Conservation (phyloP, 2,888 invertebrate species). For the Plusia festucae region DNA sequence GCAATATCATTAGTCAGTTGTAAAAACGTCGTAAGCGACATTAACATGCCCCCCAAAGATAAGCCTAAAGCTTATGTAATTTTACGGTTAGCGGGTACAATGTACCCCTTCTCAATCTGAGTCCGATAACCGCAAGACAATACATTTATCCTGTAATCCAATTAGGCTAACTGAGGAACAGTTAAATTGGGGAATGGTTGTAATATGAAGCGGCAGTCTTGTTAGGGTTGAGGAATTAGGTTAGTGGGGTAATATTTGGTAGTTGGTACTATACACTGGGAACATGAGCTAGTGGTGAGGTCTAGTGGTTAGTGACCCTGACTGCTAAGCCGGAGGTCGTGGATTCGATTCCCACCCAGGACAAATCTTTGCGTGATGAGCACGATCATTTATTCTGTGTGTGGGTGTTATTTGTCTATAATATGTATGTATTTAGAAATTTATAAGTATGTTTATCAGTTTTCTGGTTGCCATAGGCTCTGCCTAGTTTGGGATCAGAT, state of each 20-base stretch:
- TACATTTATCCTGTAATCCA: neutral
- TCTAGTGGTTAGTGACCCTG: too few relatives aligned
- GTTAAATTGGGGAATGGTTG: neutral
- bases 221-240: neutral
- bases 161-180: neutral
- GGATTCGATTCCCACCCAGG: too few relatives aligned
- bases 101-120: neutral
- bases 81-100: neutral
- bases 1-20: neutral
- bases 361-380: too few relatives aligned
- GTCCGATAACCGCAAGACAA: neutral
- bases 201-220: neutral
- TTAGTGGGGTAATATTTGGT: neutral
- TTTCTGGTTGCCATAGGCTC: too few relatives aligned
- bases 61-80: neutral
- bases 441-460: too few relatives aligned
- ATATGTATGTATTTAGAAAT: too few relatives aligned
- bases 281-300: neutral
- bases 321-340: too few relatives aligned
- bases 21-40: conserved; percentile 3
- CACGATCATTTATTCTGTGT: too few relatives aligned
- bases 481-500: too few relatives aligned
- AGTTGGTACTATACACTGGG: neutral
- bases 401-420: too few relatives aligned
- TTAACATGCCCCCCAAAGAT: neutral